These are phyloP conservation scores for Rhabdomys dilectus DNA, from an alignment of 2,113 vertebrate species.

Conservation along the genomic window DNA sequence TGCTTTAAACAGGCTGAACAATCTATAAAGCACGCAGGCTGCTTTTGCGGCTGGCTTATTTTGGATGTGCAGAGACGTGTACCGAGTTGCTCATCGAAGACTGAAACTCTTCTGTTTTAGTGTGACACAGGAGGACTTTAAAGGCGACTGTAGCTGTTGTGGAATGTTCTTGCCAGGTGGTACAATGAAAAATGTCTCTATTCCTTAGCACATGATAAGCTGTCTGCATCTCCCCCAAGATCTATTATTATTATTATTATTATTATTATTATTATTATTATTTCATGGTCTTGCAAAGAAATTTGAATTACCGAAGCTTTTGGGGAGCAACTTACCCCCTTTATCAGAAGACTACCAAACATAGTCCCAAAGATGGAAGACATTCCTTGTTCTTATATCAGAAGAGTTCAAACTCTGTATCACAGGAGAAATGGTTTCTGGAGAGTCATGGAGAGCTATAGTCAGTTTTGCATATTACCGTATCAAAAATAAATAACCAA, in stretches of 20 bases:
- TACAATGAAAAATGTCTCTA: conserved; percentile 17
- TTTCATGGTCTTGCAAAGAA: conserved; percentile 13
- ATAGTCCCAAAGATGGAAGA: conserved; percentile 1
- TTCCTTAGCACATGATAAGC: neutral
- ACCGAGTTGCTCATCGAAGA: conserved; percentile 35
- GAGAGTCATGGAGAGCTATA: neutral
- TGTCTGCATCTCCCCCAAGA: neutral
- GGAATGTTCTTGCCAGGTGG: conserved; percentile 8
- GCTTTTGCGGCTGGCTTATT: conserved; percentile 53
- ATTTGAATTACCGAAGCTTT: neutral
- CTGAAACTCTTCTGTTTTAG: conserved; percentile 7
- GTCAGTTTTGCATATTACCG: neutral
- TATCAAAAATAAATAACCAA: neutral
- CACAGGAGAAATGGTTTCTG: neutral
- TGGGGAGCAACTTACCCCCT: neutral
- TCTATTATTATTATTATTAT: neutral
- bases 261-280: neutral
- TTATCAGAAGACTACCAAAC: conserved; percentile 13
- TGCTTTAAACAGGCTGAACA: conserved; percentile 61
- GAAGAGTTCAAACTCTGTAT: neutral
- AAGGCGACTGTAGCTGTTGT: neutral
- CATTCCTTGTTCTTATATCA: neutral
- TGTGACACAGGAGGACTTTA: conserved; percentile 22
- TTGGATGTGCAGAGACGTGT: conserved; percentile 52
- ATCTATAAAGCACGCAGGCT: conserved; percentile 37